Evolutionary conservation across 2,797 vertebrate genomes (phyloP).

Genomic region (Tauraco hartlaubi): DNA sequence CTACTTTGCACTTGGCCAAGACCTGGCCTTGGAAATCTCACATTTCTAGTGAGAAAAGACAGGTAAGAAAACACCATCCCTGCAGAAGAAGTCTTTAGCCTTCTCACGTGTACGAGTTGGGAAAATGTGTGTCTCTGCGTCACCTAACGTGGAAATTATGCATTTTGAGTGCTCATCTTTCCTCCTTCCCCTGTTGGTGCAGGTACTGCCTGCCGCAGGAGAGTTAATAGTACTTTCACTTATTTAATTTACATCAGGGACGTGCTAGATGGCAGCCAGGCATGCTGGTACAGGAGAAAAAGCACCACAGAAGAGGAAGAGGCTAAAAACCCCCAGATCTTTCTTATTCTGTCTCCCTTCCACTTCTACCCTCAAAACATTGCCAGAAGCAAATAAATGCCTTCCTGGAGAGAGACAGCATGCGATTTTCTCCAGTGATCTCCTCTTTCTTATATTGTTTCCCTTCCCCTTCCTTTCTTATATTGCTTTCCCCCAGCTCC

Average conservation of each 20-base stretch:
- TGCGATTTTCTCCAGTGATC: neutral
- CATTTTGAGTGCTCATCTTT: neutral
- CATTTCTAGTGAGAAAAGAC: neutral
- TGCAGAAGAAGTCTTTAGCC: neutral
- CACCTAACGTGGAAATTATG: neutral
- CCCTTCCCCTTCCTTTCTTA: neutral
- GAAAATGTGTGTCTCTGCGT: neutral
- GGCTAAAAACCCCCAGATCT: neutral
- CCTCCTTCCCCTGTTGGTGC: neutral
- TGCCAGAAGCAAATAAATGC: neutral
- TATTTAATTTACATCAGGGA: constrained; percentile 48
- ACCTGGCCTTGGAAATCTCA: neutral
- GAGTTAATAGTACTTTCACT: neutral
- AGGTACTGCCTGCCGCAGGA: neutral
- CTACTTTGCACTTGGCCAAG: neutral
- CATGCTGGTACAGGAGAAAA: neutral
- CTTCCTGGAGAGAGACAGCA: neutral
- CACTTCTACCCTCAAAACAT: neutral
- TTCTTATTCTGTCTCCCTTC: neutral
- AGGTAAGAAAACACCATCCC: neutral
- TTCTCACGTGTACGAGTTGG: neutral
- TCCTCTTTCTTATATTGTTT: neutral
- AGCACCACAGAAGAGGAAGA: neutral
- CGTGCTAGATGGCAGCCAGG: neutral
- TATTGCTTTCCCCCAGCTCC: neutral